Conservation (phyloP, 2,888 invertebrate species). For the Ceraclea dissimilis region DNA sequence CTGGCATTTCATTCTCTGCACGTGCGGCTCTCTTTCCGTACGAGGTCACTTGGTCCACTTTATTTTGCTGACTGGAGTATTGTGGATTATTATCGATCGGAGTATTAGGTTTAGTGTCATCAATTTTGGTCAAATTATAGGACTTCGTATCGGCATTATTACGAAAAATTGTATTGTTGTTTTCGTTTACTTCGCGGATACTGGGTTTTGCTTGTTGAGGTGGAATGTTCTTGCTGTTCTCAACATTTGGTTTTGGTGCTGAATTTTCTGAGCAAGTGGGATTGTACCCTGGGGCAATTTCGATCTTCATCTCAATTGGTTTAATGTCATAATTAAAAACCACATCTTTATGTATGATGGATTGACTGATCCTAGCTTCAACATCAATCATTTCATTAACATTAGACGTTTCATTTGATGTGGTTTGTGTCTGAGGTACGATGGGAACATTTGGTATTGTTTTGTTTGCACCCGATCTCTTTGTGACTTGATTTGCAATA, state of each 20-base stretch:
- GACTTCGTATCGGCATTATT: too few relatives aligned
- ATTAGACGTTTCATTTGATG: background rate
- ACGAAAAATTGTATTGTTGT: too few relatives aligned
- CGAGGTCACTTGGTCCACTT: background rate
- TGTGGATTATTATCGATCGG: background rate
- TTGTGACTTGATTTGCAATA: background rate
- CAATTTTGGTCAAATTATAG: background rate
- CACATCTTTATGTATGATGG: slow-evolving; percentile 48
- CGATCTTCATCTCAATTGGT: slow-evolving; percentile 31
- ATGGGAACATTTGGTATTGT: background rate
- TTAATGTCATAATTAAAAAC: slow-evolving; percentile 50
- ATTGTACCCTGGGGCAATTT: slow-evolving; percentile 16
- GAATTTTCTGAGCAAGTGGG: background rate
- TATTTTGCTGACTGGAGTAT: background rate
- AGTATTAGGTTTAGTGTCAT: background rate
- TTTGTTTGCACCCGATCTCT: background rate
- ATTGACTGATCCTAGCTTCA: slow-evolving; percentile 48
- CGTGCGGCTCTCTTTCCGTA: too few relatives aligned
- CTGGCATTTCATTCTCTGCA: too few relatives aligned
- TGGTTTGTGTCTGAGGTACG: background rate
- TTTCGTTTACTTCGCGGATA: too few relatives aligned
- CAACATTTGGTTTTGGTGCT: background rate
- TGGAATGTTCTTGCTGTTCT: background rate
- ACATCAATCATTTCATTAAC: slow-evolving; percentile 33
- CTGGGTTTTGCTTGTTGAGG: too few relatives aligned